Base-by-base conservation (phyloP, 2,797 vertebrate species). In the Neomorphus geoffroyi region DNA sequence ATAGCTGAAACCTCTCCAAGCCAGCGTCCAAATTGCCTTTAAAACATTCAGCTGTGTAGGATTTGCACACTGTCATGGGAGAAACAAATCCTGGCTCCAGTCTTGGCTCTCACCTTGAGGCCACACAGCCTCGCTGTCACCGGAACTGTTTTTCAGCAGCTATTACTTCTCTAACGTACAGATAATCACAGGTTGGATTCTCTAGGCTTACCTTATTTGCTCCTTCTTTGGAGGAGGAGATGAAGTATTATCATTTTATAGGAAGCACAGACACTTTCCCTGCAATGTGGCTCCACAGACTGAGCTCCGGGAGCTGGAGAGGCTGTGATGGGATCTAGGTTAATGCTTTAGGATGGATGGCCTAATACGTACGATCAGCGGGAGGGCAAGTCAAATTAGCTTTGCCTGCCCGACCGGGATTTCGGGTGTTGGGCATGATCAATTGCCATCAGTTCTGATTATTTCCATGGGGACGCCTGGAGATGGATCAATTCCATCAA, bases 391-490 rank as follows among this genome's bases (percentile, higher is more conserved):
- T 87, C 88, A 87, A 92, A 97, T 97, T 86, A 97, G 86, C 91
- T 74, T 72, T 94, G 96, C 81, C 97, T 86, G 91, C 81, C 83
- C 9, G 27, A 19, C 51, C 21, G 1, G 95, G 95, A 90, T 94
- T 94, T 94, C 28, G 80, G 88, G 93, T 61, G 94, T 15, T 69
- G 91, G 92, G 64, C 50, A 58, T 93, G 96, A 97, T 97, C 97
- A 88, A 97, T 97, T 61, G 95, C 96, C 95, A 96, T 97, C 97
- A 96, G 94, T 91, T 97, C 92, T 14, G 90, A 97, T 97, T 97
- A 97, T 79, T 97, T 97, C 96, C 96, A 88, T 2, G 22, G 95
- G 95, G 94, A 85, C 6, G 95, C 94, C 86, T 62, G 89, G 91
- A 94, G 95, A 95, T 89, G 88, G 97, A 97, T 97, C 97, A 94